phyloP scores from a whole-genome alignment of 2,888 invertebrate genomes.

The Laspeyria flexula region DNA sequence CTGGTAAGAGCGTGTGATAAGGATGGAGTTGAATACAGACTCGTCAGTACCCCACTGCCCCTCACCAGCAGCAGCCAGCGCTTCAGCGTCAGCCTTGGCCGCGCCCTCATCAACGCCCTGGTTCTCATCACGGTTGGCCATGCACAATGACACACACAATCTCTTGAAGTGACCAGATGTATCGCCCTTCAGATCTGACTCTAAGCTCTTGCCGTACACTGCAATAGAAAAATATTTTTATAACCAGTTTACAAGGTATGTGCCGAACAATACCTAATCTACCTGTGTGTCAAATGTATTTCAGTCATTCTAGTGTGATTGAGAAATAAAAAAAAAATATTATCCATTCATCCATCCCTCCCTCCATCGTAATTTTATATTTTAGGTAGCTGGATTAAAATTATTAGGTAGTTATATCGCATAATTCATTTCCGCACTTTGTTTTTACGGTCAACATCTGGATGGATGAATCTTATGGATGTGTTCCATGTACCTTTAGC shows the following conservation, averaged over 20 bases:
- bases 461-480: too few species aligned
- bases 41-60: conserved; percentile 97
- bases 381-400: too few species aligned
- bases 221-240: conserved; percentile 18
- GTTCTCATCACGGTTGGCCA: conserved; percentile 96
- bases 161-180: conserved; percentile 98
- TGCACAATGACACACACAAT: conserved; percentile 94
- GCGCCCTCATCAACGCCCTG: conserved; percentile 92
- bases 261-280: too few species aligned
- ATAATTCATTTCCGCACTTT: too few species aligned
- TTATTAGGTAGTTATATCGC: too few species aligned
- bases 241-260: background rate
- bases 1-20: conserved; percentile 95
- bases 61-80: conserved; percentile 91
- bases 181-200: conserved; percentile 95
- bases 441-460: too few species aligned
- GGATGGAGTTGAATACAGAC: conserved; percentile 93
- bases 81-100: conserved; percentile 94
- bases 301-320: too few species aligned
- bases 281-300: too few species aligned
- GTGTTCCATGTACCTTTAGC: too few species aligned
- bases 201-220: conserved; percentile 94
- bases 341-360: too few species aligned
- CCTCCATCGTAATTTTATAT: too few species aligned
- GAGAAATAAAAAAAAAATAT: too few species aligned